Base-by-base conservation (phyloP, 2,113 vertebrate genomes). In the Empidonax traillii region DNA sequence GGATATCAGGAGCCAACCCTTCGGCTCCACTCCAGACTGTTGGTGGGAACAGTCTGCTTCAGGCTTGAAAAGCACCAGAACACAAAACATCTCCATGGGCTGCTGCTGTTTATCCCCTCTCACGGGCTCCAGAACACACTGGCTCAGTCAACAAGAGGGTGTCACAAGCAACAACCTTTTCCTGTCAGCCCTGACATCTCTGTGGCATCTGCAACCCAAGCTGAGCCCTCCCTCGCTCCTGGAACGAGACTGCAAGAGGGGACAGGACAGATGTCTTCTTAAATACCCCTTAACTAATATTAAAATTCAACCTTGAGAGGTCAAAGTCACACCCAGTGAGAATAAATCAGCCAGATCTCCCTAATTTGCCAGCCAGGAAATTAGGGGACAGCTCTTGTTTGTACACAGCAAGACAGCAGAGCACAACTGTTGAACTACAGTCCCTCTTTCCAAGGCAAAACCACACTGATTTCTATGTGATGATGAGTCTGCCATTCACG, bases 51-150 rank as follows among this genome's bases (percentile, higher is more conserved):
- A 58, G 4, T 33, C 63, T 53, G 59, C 88, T 76, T 30, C 35
- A 35, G 56, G 8, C 63, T 49, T 25, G 47, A 49, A 84, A 77
- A 86, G 46, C 80, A 81, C 33, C 74, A 65, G 49, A 27, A 31
- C 10, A 43, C 17, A 69, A 8, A 65, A 14, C 1, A 0, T 39
- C 71, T 41, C 41, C 71, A 17, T 0, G 0, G 31, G 33, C 37
- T 72, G 59, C 73, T 59, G 73, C 41, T 41, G 15, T 23, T 47
- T 43, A 16, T 74, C 49, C 27, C 20, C 49, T 61, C 56, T 43
- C 9, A 2, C 0, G 14, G 69, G 53, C 74, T 72, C 73, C 56
- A 81, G 72, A 67, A 24, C 1, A 0, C 2, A 30, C 23, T 31
- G 31, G 9, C 8, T 41, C 21, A 78, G 31, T 21, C 39, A 74